Conservation (phyloP, 2,113 vertebrate genomes). For the Dasyprocta punctata region DNA sequence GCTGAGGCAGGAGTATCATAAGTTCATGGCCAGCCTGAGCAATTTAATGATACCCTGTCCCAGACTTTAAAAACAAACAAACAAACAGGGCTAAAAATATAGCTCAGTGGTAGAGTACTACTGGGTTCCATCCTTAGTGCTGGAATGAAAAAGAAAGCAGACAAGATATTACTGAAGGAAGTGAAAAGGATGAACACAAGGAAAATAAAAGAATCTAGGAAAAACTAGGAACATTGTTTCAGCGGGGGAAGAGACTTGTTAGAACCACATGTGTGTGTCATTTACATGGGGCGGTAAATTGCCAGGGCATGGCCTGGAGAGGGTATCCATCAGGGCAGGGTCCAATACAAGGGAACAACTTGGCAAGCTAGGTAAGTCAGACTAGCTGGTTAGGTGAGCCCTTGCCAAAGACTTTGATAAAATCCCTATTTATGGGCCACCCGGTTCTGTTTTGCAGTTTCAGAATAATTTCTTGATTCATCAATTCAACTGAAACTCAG, state of each 20-base stretch:
- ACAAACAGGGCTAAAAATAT: not conserved
- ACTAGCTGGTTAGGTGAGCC: not conserved
- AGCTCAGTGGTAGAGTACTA: not conserved
- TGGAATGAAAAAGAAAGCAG: not conserved
- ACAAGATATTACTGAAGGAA: not conserved
- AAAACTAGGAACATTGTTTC: not conserved
- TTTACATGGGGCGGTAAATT: not conserved
- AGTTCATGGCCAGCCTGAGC: too few relatives aligned
- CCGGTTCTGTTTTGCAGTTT: not conserved
- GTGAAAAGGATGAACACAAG: not conserved
- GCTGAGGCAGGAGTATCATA: not conserved
- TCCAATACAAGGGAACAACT: not conserved
- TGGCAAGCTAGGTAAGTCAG: not conserved
- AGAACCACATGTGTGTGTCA: not conserved
- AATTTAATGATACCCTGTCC: too few relatives aligned
- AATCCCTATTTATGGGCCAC: not conserved
- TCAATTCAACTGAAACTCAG: not conserved
- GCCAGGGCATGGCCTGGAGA: not conserved
- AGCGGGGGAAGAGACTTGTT: not conserved
- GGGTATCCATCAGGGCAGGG: not conserved
- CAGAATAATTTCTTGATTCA: conserved; percentile 12
- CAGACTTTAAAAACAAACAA: too few relatives aligned
- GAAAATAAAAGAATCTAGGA: not conserved
- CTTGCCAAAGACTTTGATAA: not conserved
- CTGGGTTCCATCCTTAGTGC: not conserved